Evolutionary conservation across 2,113 vertebrate genomes (phyloP), one percentile per base, ranked within the genome.

Genomic region (Athene noctua): DNA sequence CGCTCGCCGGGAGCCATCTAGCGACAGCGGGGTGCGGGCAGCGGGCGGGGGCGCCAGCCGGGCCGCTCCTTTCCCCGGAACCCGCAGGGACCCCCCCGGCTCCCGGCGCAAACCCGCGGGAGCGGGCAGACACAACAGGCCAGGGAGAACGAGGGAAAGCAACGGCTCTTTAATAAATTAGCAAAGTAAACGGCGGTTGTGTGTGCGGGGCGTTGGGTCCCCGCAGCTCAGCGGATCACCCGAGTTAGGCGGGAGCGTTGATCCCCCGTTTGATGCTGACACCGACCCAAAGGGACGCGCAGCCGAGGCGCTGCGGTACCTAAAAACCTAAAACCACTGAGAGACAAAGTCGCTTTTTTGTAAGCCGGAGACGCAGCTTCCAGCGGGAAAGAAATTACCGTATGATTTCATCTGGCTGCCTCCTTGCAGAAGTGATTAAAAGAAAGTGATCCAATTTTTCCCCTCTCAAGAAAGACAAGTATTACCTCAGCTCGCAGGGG

Each of bases 251-350:
- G 17, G 61, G 51, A 58, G 52, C 34, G 14, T 22, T 15, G 13
- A n/a, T 54, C 22, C 67, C 62, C 51, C 0, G 36, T 23, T 34
- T 2, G 29, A 8, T 13, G 61, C 55, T 2, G 23, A 2, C 5
- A 2, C 2, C 0, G 42, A 51, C 14, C 59, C 42, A 0, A 20
- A 30, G 58, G 40, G 5, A 4, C 5, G 17, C n/a, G 8, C n/a
- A 5, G 36, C 5, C 44, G 1, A 1, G 47, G 62, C 4, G 4
- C 23, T 0, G 3, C 0, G 4, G 57, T 26, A 40, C 54, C 63
- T 61, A 38, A 92, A 73, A 63, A 52, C 61, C 21, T 63, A 51
- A 84, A 66, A 8, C 61, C 70, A 36, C 84, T 88, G 44, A 38
- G 71, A 68, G 79, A 92, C 38, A 66, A 82, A 94, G 40, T 2